Conservation (phyloP, 2,113 vertebrate genomes). For the Poeciliopsis turrubarensis region DNA sequence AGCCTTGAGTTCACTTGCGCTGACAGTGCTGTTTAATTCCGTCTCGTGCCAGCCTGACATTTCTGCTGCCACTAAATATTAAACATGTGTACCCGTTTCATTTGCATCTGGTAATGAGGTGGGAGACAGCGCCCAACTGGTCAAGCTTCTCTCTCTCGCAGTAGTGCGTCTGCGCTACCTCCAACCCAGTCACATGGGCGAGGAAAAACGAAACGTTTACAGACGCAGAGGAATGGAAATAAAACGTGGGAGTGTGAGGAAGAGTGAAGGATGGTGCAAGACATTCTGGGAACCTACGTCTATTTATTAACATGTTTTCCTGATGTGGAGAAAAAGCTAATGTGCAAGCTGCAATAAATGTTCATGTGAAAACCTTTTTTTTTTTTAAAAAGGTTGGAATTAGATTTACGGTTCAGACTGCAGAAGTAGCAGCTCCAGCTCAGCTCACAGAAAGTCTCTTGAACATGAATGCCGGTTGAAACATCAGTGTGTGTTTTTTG, state of each 20-base stretch:
- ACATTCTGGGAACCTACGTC: background rate
- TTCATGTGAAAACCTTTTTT: background rate
- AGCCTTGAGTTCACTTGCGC: slow-evolving; percentile 80
- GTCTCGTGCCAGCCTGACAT: slow-evolving; percentile 81
- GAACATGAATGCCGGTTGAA: background rate
- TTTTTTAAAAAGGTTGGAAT: background rate
- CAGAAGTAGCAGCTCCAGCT: background rate
- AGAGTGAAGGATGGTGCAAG: slow-evolving; percentile 50
- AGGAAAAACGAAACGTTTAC: slow-evolving; percentile 66
- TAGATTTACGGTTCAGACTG: background rate
- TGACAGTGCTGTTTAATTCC: slow-evolving; percentile 85
- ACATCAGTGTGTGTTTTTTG: background rate
- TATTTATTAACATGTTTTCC: background rate
- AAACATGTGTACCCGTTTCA: slow-evolving; percentile 84
- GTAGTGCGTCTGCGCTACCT: slow-evolving; percentile 38
- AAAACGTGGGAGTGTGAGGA: slow-evolving; percentile 14
- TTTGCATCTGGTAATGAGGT: slow-evolving; percentile 83
- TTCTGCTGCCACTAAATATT: slow-evolving; percentile 86
- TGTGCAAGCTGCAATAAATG: background rate
- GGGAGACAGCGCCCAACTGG: slow-evolving; percentile 77
- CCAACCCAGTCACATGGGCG: slow-evolving; percentile 41
- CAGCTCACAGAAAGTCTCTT: background rate
- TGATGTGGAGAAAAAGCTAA: background rate
- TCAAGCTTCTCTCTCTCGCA: slow-evolving; percentile 64
- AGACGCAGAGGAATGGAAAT: slow-evolving; percentile 39